phyloP scores from a whole-genome alignment of 2,797 vertebrate genomes.

The Scolopax bukidnonensis region DNA sequence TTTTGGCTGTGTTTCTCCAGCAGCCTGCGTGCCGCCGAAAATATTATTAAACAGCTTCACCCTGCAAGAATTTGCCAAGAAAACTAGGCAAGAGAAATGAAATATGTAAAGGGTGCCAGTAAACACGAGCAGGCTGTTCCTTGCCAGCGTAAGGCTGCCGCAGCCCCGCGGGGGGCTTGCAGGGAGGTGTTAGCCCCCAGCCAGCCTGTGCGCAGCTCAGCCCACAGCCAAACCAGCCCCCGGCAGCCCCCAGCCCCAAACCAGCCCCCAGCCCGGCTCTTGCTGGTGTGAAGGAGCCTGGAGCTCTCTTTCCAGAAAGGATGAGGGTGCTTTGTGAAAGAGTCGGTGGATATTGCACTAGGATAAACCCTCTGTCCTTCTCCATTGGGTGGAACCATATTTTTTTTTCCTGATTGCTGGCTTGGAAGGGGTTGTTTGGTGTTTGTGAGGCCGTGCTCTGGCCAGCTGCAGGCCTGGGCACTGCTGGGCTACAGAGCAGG shows the following conservation, averaged over 20 bases:
- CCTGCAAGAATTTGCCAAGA: constrained; percentile 60
- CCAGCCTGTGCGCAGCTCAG: neutral
- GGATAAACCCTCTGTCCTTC: neutral
- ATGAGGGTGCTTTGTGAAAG: neutral
- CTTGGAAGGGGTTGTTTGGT: neutral
- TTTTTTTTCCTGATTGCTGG: neutral
- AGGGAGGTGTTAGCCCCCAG: neutral
- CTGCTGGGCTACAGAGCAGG: neutral
- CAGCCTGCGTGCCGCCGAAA: constrained; percentile 49
- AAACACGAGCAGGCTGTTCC: constrained; percentile 28
- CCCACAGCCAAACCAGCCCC: neutral
- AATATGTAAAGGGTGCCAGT: constrained; percentile 6
- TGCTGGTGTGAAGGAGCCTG: neutral
- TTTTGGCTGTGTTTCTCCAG: constrained; percentile 50
- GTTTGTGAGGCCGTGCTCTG: neutral
- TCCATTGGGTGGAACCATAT: neutral
- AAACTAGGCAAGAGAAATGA: constrained; percentile 42
- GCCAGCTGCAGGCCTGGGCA: neutral
- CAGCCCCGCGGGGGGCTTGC: neutral
- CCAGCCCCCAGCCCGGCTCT: neutral
- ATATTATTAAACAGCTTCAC: constrained; percentile 68
- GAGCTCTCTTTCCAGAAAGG: neutral
- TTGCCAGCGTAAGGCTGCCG: neutral
- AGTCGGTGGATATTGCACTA: neutral
- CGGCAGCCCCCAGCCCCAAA: neutral